Percentiles rank a stretch among this genome's conserved stretches.
Conservation (phyloP, 2,888 invertebrate species). For the Lysandra bellargus region DNA sequence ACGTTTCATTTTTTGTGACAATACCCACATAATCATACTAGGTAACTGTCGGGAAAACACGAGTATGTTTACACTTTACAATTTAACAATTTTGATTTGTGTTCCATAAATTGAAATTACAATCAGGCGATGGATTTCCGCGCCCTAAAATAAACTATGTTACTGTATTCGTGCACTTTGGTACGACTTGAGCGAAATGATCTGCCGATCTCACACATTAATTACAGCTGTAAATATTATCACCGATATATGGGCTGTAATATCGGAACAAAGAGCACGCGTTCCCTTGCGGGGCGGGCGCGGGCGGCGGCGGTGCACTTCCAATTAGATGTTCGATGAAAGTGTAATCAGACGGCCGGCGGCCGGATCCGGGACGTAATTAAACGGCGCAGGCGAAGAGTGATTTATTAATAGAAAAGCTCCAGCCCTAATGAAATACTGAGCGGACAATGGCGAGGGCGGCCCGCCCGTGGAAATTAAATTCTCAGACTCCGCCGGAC, state of each 20-base stretch:
- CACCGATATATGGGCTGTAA: constrained; percentile 68
- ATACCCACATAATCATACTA: no score
- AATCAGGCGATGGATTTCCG: background rate
- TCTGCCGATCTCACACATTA: background rate
- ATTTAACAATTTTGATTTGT: no score
- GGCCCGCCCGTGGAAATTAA: constrained; percentile 75
- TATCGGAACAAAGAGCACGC: constrained; percentile 74
- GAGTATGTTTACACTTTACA: background rate
- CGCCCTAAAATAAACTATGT: background rate
- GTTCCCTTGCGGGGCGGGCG: constrained; percentile 57
- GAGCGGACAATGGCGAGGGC: constrained; percentile 78
- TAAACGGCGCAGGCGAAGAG: constrained; percentile 79
- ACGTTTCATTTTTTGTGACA: no score
- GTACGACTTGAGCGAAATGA: background rate
- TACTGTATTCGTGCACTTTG: background rate
- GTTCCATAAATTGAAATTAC: no score
- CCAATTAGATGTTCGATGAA: constrained; percentile 81
- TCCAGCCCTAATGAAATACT: constrained; percentile 79
- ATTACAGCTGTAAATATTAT: constrained; percentile 44
- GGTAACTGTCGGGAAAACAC: background rate
- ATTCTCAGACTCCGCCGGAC: constrained; percentile 67
- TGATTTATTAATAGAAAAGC: constrained; percentile 82
- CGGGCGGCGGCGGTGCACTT: constrained; percentile 53
- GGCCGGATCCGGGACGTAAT: constrained; percentile 78
- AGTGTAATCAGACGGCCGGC: constrained; percentile 79